phyloP scores from a whole-genome alignment of 2,797 vertebrate species.

The Mionectes olivaceus region DNA sequence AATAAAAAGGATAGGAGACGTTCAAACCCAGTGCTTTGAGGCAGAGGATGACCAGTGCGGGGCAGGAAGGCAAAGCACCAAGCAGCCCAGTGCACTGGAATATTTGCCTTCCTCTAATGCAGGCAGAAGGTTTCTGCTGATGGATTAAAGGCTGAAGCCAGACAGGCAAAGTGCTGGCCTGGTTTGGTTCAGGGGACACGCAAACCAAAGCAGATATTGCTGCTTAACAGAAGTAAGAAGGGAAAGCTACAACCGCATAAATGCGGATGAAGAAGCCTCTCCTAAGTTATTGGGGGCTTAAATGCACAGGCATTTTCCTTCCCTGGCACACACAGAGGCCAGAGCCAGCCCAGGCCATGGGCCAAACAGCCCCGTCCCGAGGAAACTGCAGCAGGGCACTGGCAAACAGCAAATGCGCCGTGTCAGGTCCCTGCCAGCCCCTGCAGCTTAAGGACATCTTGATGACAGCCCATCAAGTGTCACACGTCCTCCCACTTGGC shows the following conservation, averaged over 20 bases:
- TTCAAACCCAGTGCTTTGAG: background rate
- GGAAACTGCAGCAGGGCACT: background rate
- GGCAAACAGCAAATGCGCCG: fast-evolving
- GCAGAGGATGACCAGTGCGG: background rate
- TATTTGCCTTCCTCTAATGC: background rate
- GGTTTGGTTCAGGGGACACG: background rate
- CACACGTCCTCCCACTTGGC: background rate
- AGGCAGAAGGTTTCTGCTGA: background rate
- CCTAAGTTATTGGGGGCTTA: background rate
- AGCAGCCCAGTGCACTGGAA: background rate
- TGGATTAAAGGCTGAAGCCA: constrained; percentile 21
- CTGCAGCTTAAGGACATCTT: background rate
- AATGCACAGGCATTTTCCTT: fast-evolving
- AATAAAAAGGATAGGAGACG: background rate
- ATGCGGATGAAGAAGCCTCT: background rate
- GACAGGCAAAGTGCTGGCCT: constrained; percentile 9
- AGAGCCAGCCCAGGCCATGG: background rate
- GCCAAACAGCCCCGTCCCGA: background rate
- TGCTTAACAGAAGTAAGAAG: constrained; percentile 15
- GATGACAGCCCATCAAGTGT: background rate
- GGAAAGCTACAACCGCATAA: background rate
- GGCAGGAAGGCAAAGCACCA: background rate
- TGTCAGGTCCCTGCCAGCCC: background rate
- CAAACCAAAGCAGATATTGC: constrained; percentile 33
- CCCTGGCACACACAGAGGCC: background rate